Evolutionary conservation across 1,140 invertebrate genomes (phyloP), one percentile per base, ranked within the genome.

Genomic region (Ylistrum balloti): DNA sequence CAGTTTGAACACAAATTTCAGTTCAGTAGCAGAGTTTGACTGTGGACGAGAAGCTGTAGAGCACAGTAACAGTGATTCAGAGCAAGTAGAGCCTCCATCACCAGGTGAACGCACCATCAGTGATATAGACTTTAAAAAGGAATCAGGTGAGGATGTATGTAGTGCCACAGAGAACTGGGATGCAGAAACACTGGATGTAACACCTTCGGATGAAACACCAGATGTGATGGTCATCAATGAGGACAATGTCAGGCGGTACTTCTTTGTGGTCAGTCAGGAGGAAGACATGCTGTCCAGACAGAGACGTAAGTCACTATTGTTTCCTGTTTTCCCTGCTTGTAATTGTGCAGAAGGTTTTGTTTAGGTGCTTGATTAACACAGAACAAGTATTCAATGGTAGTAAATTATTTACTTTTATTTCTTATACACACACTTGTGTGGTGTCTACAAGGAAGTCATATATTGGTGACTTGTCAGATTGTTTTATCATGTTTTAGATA

Each of bases 1-100:
- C 56, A 95, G 91, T 92, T 33, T 93, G 34, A 91, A 88, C 56
- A 88, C 91, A 33, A 94, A 94, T 87, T 93, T 90, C 48, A 93
- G 91, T 86, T 89, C 92, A 35, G 90, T 92, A 45, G 92, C 90
- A 56, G 94, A 94, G 86, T 89, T 91, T 41, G 89, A 90, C 41
- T 86, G 74, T 28, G 90, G 74, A 86, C 89, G 90, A 20, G 91
- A 93, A 88, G 89, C 89, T 9, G 88, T 90, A 20, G 92, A 92
- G 56, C 86, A 92, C 33, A 88, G 91, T 88, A 90, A 90, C 85
- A 90, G 86, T 86, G 93, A 92, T 86, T 92, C 92, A n/a, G 91
- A 92, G 41, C 91, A 92, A 86, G 89, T 88, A 32, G 88, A 90
- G 34, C 92, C 92, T 22, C 90, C 91, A 32, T 92, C 91, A 34